Conservation (phyloP, 2,113 vertebrate genomes). For the Ageneiosus marmoratus region DNA sequence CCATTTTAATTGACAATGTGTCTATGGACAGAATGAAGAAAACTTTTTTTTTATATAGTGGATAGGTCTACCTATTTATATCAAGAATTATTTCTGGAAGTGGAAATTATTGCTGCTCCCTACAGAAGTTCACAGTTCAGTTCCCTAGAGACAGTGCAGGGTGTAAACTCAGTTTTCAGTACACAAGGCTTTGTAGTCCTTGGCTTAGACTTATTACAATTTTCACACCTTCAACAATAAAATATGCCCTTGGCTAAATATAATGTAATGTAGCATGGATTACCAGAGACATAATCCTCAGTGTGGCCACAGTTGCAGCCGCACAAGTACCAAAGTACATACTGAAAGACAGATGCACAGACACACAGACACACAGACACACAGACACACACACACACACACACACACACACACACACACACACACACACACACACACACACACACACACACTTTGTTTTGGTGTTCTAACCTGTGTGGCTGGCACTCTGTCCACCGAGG, state of each 20-base stretch:
- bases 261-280: neutral
- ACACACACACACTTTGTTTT: constrained; percentile 42
- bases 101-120: neutral
- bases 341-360: constrained; percentile 1
- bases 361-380: constrained; percentile 6
- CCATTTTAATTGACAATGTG: constrained; percentile 37
- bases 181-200: neutral
- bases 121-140: constrained; percentile 15
- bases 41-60: constrained; percentile 5
- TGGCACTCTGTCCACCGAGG: constrained; percentile 60
- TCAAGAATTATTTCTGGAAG: neutral
- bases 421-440: constrained; percentile 33
- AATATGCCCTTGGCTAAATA: neutral
- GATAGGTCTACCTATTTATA: neutral
- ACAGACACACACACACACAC: neutral
- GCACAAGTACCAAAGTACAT: neutral
- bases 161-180: neutral
- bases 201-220: neutral
- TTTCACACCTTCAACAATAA: neutral
- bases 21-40: constrained; percentile 12
- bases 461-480: constrained; percentile 54
- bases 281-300: neutral
- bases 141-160: neutral
- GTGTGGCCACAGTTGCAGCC: neutral
- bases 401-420: neutral